A percentile compares a stretch with the other conserved stretches of the same genome.
phyloP scores from a whole-genome alignment of 2,888 invertebrate genomes.

The Cephalotes varians region DNA sequence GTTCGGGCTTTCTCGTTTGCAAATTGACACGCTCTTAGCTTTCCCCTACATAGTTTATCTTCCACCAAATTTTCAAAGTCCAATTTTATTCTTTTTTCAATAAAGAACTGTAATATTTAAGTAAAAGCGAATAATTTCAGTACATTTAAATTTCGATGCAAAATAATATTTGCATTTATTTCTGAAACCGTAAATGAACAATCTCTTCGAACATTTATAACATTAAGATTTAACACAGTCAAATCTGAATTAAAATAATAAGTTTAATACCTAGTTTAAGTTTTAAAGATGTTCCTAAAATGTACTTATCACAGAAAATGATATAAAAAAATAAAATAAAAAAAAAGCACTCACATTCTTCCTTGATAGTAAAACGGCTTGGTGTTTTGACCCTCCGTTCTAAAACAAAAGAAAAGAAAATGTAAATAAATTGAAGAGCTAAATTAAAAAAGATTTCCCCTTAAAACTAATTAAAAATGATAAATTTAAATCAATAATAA shows the following conservation, averaged over 20 bases:
- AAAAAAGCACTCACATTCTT: slow-evolving; percentile 80
- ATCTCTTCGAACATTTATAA: neutral
- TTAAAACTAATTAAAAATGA: slow-evolving; percentile 40
- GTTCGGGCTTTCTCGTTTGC: slow-evolving; percentile 30
- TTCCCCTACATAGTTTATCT: slow-evolving; percentile 5
- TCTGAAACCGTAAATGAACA: neutral
- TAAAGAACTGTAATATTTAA: slow-evolving; percentile 8
- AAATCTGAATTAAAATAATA: slow-evolving; percentile 2
- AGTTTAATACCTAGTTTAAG: neutral
- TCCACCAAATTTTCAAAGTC: slow-evolving; percentile 3
- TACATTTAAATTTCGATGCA: neutral
- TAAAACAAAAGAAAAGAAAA: slow-evolving; percentile 80
- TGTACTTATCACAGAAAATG: slow-evolving; percentile 19
- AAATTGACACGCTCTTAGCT: slow-evolving; percentile 21
- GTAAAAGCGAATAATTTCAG: neutral
- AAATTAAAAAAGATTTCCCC: slow-evolving; percentile 63
- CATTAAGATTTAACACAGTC: neutral
- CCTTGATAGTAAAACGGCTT: slow-evolving; percentile 78
- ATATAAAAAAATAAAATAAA: slow-evolving; percentile 41
- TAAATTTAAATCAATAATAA: slow-evolving; percentile 4
- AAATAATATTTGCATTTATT: slow-evolving; percentile 8
- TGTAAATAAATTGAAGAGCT: slow-evolving; percentile 66
- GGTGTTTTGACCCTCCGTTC: slow-evolving; percentile 76
- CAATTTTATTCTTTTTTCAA: neutral
- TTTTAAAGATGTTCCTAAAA: neutral